Evolutionary conservation across 2,113 vertebrate genomes (phyloP), one percentile per base, ranked within the genome.

Genomic region (Sturnira hondurensis): DNA sequence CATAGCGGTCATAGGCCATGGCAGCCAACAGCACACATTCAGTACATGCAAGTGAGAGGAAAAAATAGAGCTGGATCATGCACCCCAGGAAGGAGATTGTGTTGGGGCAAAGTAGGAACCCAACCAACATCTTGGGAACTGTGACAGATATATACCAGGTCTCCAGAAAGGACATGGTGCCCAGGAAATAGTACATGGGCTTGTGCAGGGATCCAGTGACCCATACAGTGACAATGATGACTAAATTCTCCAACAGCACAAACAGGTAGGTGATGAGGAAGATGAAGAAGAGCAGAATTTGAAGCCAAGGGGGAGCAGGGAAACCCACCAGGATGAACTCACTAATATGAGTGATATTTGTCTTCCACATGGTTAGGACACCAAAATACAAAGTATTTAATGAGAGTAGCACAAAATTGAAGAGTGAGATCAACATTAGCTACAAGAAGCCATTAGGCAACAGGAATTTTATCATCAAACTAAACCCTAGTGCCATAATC

Each of bases 101-200:
- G 70, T 98, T 98, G 63, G 91, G 94, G 24, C 68, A 50, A 67
- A 96, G 90, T 2, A 98, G 45, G 13, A 98, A 97, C 80, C 89
- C 97, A 73, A 52, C 26, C 36, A 98, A 90, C 83, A 97, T 97
- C 87, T 97, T 97, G 20, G 98, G 97, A 4, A 98, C 84, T 16
- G 97, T 98, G 67, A 97, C 96, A 58, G 98, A 96, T 38, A 98
- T 93, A 78, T 98, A 98, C 89, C 96, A 98, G 38, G 86, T 92
- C 43, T 98, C 98, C 63, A 97, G 77, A 86, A 98, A 98, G 19
- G 98, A 98, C 89, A 98, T 89, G 19, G 97, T 98, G 19, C 96
- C 92, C 58, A 98, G 94, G 91, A 98, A 98, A 86, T 98, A 98
- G 50, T 98, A 98, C 98, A 98, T 98, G 24, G 98, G 97, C 20